Evolutionary conservation across 2,113 vertebrate genomes (phyloP).

Genomic region (Calyptommatus sinebrachiatus): DNA sequence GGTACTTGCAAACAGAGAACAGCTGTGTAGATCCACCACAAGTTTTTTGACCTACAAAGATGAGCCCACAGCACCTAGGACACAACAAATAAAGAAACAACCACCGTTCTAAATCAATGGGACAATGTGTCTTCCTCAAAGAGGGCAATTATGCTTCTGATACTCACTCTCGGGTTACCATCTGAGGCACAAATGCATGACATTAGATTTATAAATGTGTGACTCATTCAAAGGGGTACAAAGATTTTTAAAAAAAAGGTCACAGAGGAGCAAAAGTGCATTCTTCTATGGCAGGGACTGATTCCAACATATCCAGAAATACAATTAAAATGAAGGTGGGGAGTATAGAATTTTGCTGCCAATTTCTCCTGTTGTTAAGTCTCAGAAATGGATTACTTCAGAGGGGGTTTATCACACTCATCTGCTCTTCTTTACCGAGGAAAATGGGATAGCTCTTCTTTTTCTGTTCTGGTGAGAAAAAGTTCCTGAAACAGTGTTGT

Average conservation of each 20-base stretch:
- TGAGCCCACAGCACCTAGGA: not conserved
- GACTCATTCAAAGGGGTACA: not conserved
- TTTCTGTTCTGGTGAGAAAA: not conserved
- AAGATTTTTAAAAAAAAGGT: not conserved
- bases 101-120: not conserved
- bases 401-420: no score
- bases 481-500: not conserved
- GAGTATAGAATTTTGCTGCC: not conserved
- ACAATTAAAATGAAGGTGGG: not conserved
- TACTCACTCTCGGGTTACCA: not conserved
- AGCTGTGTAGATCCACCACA: no score
- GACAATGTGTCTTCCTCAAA: not conserved
- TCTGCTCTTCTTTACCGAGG: not conserved
- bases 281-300: not conserved
- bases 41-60: not conserved
- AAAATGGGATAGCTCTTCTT: not conserved
- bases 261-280: not conserved
- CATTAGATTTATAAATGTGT: slow-evolving; percentile 26
- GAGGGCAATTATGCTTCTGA: slow-evolving; percentile 5
- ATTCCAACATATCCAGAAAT: not conserved
- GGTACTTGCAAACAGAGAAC: not conserved
- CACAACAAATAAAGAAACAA: not conserved
- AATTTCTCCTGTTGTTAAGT: not conserved
- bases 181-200: not conserved
- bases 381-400: no score